Base-by-base conservation (phyloP, 2,888 invertebrate species). In the Polymixis lichenea region DNA sequence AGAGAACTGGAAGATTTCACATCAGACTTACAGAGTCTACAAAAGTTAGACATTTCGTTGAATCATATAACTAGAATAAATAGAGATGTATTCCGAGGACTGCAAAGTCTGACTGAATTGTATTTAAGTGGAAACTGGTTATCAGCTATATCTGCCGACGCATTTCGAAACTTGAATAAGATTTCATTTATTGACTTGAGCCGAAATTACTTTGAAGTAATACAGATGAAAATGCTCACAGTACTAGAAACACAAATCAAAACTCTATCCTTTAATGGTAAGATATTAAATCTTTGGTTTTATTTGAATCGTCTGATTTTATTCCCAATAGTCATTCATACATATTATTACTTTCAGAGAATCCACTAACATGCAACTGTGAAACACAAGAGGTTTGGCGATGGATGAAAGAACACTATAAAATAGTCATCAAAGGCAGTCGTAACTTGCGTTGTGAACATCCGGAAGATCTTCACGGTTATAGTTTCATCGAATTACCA, bases 381-480 rank as follows among this genome's bases (percentile, higher is more conserved):
- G 98, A 99, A 92, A 98, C 98, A 78, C 98, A 98, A 95, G 98
- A 98, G 92, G 97, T 99, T 67, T 99, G 99, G 98, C 98, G 98
- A 95, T 99, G 99, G 99, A 97, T 99, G 92, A 97, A 98, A 91
- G 98, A 98, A 93, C 98, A 99, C 96, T 97, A 98, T 90, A 98
- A 98, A 95, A 97, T 98, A 77, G 96, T 98, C 49, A 91, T 95
- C 78, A 97, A 97, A 86, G 97, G 97, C 88, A 97, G 97, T 89
- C 93, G 95, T 79, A 96, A 97, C 82, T 97, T 98, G 88, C 97
- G 98, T 84, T 99, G 99, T 94, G 98, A 98, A 93, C 98, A 98
- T 90, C 99, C 99, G 0, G 97, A 98, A 82, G 98, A 98, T 93
- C 97, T 98, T 82, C 97, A 98, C 83, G 98, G 98, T 75, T 96